Percentiles rank a stretch among this genome's conserved stretches.
Evolutionary conservation across 2,888 invertebrate genomes (phyloP).

Genomic region (Pollenia griseotomentosa): DNA sequence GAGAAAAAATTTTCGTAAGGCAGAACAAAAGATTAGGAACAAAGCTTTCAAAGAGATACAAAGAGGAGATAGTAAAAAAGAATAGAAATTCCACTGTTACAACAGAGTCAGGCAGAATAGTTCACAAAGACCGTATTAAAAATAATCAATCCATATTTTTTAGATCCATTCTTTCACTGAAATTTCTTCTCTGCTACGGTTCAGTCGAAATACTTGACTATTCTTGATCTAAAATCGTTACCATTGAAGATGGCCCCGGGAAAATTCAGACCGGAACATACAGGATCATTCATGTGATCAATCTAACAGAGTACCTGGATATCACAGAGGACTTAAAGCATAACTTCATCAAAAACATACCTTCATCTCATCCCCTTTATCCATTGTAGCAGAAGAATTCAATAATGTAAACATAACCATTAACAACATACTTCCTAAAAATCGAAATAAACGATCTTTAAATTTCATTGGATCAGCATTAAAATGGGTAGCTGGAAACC

Average conservation of each 20-base stretch:
- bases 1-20: slow-evolving; percentile 11
- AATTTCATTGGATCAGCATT: not conserved
- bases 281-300: not conserved
- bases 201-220: no score
- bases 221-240: no score
- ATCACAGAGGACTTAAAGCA: no score
- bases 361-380: slow-evolving; percentile 27
- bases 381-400: slow-evolving; percentile 34
- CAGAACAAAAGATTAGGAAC: slow-evolving; percentile 9
- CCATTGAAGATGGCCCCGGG: not conserved
- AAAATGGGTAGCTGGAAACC: not conserved
- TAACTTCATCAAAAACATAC: slow-evolving; percentile 11
- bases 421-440: no score
- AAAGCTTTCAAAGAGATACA: slow-evolving; percentile 22
- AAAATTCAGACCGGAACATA: slow-evolving; percentile 42
- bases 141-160: no score
- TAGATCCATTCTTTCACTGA: no score
- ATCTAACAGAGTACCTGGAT: not conserved
- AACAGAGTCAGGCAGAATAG: not conserved
- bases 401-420: not conserved
- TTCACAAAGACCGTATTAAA: no score
- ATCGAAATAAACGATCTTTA: no score
- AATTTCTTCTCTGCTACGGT: no score
- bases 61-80: slow-evolving; percentile 52
- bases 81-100: slow-evolving; percentile 44